Evolutionary conservation across 2,888 invertebrate species (phyloP).

Genomic region (Agrenia bidenticulata): DNA sequence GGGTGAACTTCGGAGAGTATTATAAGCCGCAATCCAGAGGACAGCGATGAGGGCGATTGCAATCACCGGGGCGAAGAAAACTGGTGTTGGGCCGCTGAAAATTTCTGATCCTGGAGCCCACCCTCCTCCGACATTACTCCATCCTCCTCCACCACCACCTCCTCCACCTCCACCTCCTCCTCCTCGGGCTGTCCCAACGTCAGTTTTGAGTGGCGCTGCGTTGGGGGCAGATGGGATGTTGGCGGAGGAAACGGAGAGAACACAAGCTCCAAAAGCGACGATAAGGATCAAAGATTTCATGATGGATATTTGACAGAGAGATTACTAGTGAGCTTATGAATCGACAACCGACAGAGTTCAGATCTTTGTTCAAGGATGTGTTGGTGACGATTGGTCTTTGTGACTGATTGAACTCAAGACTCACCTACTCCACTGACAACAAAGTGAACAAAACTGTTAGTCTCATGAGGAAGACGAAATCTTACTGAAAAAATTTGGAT

Average conservation of each 20-base stretch:
- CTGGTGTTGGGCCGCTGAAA: conserved; percentile 34
- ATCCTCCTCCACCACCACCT: background rate
- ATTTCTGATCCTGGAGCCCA: conserved; percentile 26
- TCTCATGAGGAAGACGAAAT: conserved; percentile 39
- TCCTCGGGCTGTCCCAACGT: background rate
- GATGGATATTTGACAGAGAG: background rate
- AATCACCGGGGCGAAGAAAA: conserved; percentile 40
- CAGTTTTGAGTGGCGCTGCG: conserved; percentile 12
- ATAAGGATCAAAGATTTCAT: conserved; percentile 18
- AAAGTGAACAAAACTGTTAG: conserved; percentile 15
- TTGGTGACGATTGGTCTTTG: background rate
- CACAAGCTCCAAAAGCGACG: conserved; percentile 20
- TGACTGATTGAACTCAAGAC: conserved; percentile 7
- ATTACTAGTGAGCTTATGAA: background rate
- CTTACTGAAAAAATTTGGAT: conserved; percentile 46
- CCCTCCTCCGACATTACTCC: conserved; percentile 7
- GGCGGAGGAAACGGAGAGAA: conserved; percentile 24
- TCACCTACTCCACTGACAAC: no score
- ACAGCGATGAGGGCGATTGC: conserved; percentile 32
- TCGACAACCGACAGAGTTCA: background rate
- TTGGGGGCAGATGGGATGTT: conserved; percentile 4
- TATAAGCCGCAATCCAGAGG: conserved; percentile 44
- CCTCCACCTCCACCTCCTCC: conserved; percentile 3
- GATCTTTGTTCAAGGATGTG: background rate
- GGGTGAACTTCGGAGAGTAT: conserved; percentile 33